A percentile compares a stretch with the other conserved stretches of the same genome.
phyloP scores from a whole-genome alignment of 2,797 vertebrate species.

The Poecilia picta region DNA sequence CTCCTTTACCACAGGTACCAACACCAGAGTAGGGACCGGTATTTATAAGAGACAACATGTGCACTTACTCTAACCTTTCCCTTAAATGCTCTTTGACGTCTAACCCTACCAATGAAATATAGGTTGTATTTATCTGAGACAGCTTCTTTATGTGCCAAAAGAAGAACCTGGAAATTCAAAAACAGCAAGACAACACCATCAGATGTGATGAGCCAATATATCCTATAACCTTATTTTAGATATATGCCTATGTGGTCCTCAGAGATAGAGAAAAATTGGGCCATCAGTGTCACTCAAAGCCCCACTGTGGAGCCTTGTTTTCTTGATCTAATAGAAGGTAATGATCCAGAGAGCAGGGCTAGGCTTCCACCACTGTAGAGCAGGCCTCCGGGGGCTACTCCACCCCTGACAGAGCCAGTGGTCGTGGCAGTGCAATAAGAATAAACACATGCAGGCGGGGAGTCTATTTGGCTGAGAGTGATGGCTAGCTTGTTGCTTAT shows the following conservation, averaged over 20 bases:
- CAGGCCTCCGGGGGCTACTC: slow-evolving; percentile 78
- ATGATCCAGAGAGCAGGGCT: slow-evolving; percentile 86
- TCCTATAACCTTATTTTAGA: slow-evolving; percentile 76
- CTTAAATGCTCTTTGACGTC: slow-evolving; percentile 16
- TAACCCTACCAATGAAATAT: slow-evolving; percentile 20
- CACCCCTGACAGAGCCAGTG: slow-evolving; percentile 79
- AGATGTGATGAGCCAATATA: slow-evolving; percentile 72
- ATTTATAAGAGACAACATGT: slow-evolving; percentile 10
- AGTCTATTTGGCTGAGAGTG: slow-evolving; percentile 91
- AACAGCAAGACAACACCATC: slow-evolving; percentile 54
- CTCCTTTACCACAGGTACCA: not conserved
- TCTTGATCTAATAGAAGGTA: slow-evolving; percentile 94
- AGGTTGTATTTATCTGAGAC: slow-evolving; percentile 16
- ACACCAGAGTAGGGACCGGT: not conserved
- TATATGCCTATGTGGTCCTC: slow-evolving; percentile 85
- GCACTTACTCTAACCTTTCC: not conserved
- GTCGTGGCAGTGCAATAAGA: slow-evolving; percentile 88
- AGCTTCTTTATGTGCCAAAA: slow-evolving; percentile 23
- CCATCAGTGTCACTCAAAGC: slow-evolving; percentile 82
- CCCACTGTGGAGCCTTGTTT: slow-evolving; percentile 84
- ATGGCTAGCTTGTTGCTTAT: slow-evolving; percentile 91
- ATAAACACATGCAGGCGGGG: slow-evolving; percentile 90
- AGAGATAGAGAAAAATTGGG: slow-evolving; percentile 81
- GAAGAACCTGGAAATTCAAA: slow-evolving; percentile 77
- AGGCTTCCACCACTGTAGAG: slow-evolving; percentile 73